Conservation (phyloP, 1,140 invertebrate genomes). For the fruit fly (Drosophila melanogaster) region Release_6_plus_ISO1_MT NC_004354.4:6904001-6904500, state of each 20-base stretch:
- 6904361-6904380: conserved; percentile 80
- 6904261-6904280: neutral
- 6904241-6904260: neutral
- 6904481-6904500: too few relatives aligned
- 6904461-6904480: conserved; percentile 1
- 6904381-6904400: conserved; percentile 69
- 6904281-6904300: neutral
- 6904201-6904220: conserved; percentile 74
- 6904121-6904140: conserved; percentile 56
- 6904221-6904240: conserved; percentile 66
- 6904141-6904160: conserved; percentile 28
- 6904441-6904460: neutral
- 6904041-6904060: neutral
- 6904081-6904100: conserved; percentile 37
- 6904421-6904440: conserved; percentile 23
- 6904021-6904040: neutral
- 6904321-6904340: conserved; percentile 51
- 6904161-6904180: conserved; percentile 22
- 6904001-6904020: neutral
- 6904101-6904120: conserved; percentile 76
- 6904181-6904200: conserved; percentile 44
- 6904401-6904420: conserved; percentile 65
- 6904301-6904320: conserved; percentile 15
- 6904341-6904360: conserved; percentile 77
- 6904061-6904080: neutral